Evolutionary conservation across 2,888 invertebrate genomes (phyloP).

Genomic region (Sphaerophoria taeniata): DNA sequence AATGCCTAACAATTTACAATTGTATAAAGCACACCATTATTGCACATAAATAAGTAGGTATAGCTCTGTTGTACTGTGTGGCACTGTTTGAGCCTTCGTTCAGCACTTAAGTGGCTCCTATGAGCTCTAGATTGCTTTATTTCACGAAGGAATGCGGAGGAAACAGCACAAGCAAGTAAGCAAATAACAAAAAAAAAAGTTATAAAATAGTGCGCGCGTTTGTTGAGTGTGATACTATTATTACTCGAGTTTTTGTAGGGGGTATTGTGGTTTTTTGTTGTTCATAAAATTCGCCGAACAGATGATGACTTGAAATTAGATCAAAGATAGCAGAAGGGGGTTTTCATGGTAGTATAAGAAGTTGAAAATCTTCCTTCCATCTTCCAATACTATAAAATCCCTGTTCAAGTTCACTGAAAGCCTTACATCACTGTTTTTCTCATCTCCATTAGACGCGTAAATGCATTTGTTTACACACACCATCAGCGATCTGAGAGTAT

Average conservation of each 20-base stretch:
- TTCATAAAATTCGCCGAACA: too few relatives aligned
- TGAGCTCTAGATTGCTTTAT: conserved; percentile 58
- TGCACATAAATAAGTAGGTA: too few relatives aligned
- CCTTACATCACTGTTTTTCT: conserved; percentile 1
- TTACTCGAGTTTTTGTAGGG: conserved; percentile 57
- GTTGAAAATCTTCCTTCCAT: too few relatives aligned
- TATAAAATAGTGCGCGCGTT: conserved; percentile 41
- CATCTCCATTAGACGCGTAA: conserved; percentile 6
- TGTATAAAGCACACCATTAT: conserved; percentile 6
- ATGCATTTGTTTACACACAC: conserved; percentile 38
- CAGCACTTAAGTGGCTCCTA: conserved; percentile 29
- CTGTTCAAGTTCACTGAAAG: conserved; percentile 8
- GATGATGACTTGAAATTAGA: conserved; percentile 13
- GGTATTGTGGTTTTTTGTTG: conserved; percentile 29
- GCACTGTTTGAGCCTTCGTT: conserved; percentile 12
- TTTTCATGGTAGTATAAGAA: too few relatives aligned
- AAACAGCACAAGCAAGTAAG: conserved; percentile 15
- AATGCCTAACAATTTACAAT: background rate
- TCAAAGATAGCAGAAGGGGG: background rate
- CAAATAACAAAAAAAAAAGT: too few relatives aligned
- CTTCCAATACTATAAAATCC: conserved; percentile 4
- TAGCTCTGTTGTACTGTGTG: background rate
- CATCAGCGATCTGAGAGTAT: background rate
- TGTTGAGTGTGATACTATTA: conserved; percentile 64
- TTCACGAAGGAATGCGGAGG: conserved; percentile 35